These are phyloP conservation scores for Amblyraja radiata DNA, from an alignment of 2,797 vertebrate genomes.

Conservation along the genomic window DNA sequence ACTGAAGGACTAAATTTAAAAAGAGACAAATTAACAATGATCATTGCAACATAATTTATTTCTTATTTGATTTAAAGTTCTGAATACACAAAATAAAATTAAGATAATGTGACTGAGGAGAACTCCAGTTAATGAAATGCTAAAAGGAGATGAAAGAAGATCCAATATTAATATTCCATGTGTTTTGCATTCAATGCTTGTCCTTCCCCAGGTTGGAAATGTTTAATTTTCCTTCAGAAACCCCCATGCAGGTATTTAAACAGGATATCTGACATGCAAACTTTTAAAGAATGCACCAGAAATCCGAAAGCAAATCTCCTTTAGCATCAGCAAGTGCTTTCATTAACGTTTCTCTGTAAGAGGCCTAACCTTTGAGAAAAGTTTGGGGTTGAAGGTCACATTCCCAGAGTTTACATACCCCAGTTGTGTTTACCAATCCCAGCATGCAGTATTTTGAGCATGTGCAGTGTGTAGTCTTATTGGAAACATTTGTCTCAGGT, in stretches of 20 bases:
- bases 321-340: not conserved
- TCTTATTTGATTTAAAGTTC: not conserved
- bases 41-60: not conserved
- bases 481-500: not conserved
- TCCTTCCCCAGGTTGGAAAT: not conserved
- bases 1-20: not conserved
- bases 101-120: not conserved
- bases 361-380: not conserved
- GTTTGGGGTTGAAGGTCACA: not conserved
- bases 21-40: not conserved
- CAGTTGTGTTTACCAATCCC: not conserved
- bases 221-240: constrained; percentile 3
- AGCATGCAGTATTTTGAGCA: not conserved
- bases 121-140: not conserved
- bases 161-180: not conserved
- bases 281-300: not conserved
- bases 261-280: not conserved
- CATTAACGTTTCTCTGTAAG: not conserved
- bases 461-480: not conserved
- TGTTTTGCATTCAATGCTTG: not conserved
- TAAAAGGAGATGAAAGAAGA: not conserved
- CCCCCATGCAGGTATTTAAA: no score
- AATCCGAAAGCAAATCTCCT: not conserved
- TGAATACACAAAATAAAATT: not conserved
- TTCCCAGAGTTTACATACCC: not conserved